Conservation (phyloP, 2,113 vertebrate species). For the Buteo buteo region DNA sequence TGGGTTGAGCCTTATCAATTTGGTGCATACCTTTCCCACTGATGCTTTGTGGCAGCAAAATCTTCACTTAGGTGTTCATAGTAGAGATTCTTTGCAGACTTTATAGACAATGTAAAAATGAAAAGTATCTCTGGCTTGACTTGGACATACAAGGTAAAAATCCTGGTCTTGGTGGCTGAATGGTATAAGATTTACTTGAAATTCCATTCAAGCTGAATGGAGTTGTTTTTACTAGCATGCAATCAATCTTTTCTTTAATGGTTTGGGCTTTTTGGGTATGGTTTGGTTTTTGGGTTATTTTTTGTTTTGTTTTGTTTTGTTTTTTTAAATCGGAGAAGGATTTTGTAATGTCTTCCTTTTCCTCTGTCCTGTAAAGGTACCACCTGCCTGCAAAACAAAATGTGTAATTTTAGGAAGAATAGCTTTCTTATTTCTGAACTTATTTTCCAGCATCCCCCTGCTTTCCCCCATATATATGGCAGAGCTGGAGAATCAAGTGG, state of each 20-base stretch:
- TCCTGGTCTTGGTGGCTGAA: not conserved
- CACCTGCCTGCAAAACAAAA: not conserved
- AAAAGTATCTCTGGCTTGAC: not conserved
- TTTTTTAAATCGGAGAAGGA: not conserved
- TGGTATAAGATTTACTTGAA: not conserved
- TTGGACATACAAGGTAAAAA: not conserved
- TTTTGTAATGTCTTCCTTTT: not conserved
- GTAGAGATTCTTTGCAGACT: not conserved
- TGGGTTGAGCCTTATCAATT: not conserved
- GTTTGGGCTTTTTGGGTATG: not conserved
- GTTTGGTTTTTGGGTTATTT: not conserved
- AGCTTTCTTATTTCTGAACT: not conserved
- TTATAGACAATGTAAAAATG: not conserved
- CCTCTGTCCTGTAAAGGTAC: not conserved
- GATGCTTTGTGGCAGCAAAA: not conserved
- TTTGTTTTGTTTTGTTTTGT: too few species aligned
- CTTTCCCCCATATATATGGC: accelerated
- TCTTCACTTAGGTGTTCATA: not conserved
- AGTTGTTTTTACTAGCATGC: not conserved
- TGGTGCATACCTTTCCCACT: not conserved
- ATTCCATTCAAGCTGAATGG: not conserved
- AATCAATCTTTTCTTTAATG: not conserved
- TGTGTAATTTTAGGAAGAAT: not conserved
- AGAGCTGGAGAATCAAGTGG: not conserved
- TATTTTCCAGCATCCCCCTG: not conserved